Conservation (phyloP, 1,140 invertebrate genomes). For the Platyscapa corneri region DNA sequence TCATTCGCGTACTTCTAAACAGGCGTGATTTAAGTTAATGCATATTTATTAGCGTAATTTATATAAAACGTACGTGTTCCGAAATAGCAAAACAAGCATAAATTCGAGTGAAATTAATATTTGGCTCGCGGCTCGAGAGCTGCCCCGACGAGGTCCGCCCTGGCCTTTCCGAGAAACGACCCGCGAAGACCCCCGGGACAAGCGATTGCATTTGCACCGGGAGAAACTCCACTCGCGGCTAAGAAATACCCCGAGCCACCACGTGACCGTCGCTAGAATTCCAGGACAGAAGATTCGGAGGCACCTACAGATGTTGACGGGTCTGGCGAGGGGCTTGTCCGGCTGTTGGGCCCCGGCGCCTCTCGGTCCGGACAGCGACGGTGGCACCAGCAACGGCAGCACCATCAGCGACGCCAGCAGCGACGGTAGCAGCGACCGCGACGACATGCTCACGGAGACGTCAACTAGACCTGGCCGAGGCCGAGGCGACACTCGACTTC, state of each 20-base stretch:
- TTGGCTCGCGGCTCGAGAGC: not conserved
- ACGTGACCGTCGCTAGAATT: no score
- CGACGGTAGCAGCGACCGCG: not conserved
- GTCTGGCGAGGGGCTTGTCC: slow-evolving; percentile 53
- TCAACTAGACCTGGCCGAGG: slow-evolving; percentile 5
- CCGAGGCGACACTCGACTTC: not conserved
- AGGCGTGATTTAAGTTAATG: not conserved
- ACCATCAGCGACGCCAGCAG: not conserved
- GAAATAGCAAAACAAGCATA: not conserved
- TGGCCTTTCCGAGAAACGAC: no score
- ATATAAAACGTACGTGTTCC: not conserved
- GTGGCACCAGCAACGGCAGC: not conserved
- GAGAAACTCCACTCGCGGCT: not conserved
- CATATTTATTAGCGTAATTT: not conserved
- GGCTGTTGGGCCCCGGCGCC: not conserved
- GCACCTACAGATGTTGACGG: slow-evolving; percentile 66
- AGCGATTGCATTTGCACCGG: not conserved
- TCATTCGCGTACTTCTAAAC: not conserved
- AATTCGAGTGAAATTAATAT: not conserved
- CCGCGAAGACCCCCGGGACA: no score
- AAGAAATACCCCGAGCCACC: not conserved
- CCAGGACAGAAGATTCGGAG: slow-evolving; percentile 12
- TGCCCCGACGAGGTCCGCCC: no score
- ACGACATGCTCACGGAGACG: slow-evolving; percentile 1
- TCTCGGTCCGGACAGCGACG: not conserved